These are phyloP conservation scores for Ariopsis seemanni DNA, from an alignment of 2,113 vertebrate genomes.

Conservation along the genomic window DNA sequence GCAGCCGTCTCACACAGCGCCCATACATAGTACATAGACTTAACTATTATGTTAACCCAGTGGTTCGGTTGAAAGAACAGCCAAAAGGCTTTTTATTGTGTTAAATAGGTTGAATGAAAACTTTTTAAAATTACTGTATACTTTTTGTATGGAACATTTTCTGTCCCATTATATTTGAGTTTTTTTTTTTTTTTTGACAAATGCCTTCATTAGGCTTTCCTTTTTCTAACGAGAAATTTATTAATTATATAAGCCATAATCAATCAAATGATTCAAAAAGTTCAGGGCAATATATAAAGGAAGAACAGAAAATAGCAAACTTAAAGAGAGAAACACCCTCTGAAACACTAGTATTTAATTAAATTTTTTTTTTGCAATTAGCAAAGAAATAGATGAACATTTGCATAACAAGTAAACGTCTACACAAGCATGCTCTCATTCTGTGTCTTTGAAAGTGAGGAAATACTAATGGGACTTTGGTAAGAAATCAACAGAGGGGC, in stretches of 20 bases:
- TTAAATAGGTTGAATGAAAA: neutral
- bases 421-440: neutral
- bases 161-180: neutral
- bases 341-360: slow-evolving; percentile 31
- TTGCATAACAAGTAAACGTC: neutral
- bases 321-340: neutral
- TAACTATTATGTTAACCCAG: neutral
- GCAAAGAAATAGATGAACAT: slow-evolving; percentile 19
- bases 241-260: slow-evolving; percentile 45
- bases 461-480: neutral
- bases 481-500: neutral
- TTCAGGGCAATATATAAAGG: neutral
- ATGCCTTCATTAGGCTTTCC: slow-evolving; percentile 26
- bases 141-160: too few species aligned
- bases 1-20: too few species aligned
- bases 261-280: slow-evolving; percentile 50
- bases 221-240: slow-evolving; percentile 48
- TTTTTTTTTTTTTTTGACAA: neutral
- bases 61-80: neutral
- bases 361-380: slow-evolving; percentile 8
- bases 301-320: slow-evolving; percentile 32
- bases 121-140: neutral
- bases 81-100: neutral
- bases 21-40: too few species aligned
- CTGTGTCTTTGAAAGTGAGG: neutral